Conservation (phyloP, 2,113 vertebrate species). For the Panthera tigris region DNA sequence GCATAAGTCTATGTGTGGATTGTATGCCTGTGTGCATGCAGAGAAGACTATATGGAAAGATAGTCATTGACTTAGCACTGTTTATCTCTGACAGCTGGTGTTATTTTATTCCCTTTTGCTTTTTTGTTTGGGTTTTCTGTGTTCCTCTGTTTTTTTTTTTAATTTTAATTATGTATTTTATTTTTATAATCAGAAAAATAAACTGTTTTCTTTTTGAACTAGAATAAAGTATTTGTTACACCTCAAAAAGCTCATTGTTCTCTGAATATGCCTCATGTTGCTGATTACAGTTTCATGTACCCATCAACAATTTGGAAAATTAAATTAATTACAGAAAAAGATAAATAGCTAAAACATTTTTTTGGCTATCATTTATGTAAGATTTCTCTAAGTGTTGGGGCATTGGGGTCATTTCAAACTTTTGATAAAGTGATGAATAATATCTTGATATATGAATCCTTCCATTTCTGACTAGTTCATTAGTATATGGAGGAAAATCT, state of each 20-base stretch:
- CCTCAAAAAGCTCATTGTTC: background rate
- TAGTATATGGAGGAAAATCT: background rate
- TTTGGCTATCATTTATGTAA: background rate
- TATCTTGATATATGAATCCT: background rate
- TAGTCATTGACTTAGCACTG: background rate
- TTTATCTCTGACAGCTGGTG: background rate
- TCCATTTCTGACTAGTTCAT: background rate
- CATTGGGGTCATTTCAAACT: background rate
- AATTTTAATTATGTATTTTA: background rate
- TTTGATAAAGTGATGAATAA: background rate
- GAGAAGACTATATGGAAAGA: background rate
- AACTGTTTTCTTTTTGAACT: background rate
- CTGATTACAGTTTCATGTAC: background rate
- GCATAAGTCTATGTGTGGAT: background rate
- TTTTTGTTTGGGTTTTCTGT: background rate
- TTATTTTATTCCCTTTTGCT: background rate
- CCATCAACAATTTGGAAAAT: background rate
- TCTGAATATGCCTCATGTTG: background rate
- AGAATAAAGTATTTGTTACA: background rate
- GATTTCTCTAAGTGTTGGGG: background rate
- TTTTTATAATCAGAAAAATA: conserved; percentile 17
- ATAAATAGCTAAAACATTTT: background rate
- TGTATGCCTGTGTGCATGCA: background rate
- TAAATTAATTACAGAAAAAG: background rate
- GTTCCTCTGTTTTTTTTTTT: background rate